phyloP scores from a whole-genome alignment of 2,888 invertebrate species.

The Cyrtodaria siliqua region DNA sequence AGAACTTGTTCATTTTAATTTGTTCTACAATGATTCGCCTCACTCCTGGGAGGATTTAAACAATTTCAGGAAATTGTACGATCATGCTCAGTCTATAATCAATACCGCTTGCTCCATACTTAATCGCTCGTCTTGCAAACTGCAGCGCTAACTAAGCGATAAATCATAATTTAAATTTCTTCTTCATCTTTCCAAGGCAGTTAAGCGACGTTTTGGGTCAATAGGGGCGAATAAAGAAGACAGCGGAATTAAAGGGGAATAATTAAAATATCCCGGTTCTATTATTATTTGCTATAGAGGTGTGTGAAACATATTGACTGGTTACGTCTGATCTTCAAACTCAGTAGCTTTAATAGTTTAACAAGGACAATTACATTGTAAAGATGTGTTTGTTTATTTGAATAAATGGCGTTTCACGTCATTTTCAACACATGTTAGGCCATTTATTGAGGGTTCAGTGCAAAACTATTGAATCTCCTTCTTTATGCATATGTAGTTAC shows the following conservation, averaged over 20 bases:
- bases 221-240: conserved; percentile 8
- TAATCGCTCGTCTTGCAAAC: conserved; percentile 3
- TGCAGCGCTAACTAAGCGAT: conserved; percentile 2
- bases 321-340: too few species aligned
- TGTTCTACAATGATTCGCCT: conserved; percentile 36
- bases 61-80: conserved; percentile 41
- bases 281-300: too few species aligned
- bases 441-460: too few species aligned
- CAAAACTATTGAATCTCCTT: too few species aligned
- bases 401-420: too few species aligned
- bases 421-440: too few species aligned
- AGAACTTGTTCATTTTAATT: conserved; percentile 64
- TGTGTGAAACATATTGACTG: too few species aligned
- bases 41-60: conserved; percentile 53
- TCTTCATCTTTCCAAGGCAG: background rate
- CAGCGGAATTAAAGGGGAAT: conserved; percentile 1
- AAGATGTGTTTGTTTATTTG: too few species aligned
- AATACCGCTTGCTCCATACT: conserved; percentile 16
- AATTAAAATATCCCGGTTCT: background rate
- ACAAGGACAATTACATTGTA: too few species aligned
- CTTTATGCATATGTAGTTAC: too few species aligned
- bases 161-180: conserved; percentile 14
- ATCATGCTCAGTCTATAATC: conserved; percentile 19
- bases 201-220: background rate
- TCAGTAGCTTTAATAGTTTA: too few species aligned